phyloP scores from a whole-genome alignment of 64 coral and sea anemone species.

The Porites australiensis region DNA sequence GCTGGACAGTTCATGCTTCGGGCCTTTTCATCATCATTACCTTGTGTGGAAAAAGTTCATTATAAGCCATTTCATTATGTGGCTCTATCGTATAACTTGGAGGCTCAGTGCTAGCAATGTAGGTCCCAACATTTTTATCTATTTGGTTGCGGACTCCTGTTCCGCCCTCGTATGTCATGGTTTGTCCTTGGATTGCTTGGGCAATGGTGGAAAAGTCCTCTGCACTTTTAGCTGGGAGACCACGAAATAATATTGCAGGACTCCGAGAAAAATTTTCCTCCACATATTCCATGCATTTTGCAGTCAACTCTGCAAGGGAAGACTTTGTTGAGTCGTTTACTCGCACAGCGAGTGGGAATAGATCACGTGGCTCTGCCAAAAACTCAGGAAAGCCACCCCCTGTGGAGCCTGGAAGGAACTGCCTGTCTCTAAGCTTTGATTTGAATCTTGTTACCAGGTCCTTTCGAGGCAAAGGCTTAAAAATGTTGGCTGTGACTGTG shows the following conservation, averaged over 20 bases:
- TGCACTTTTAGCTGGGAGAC: slow-evolving; percentile 20
- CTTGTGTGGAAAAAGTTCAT: slow-evolving; percentile 39
- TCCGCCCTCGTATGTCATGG: slow-evolving; percentile 24
- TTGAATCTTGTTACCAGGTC: slow-evolving; percentile 31
- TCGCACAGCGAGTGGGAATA: slow-evolving; percentile 28
- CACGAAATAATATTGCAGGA: slow-evolving; percentile 52
- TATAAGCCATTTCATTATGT: slow-evolving; percentile 58
- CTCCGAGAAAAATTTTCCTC: neutral
- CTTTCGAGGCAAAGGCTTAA: neutral
- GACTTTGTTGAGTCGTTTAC: slow-evolving; percentile 28
- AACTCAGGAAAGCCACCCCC: slow-evolving; percentile 41
- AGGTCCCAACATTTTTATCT: neutral
- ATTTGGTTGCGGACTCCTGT: slow-evolving; percentile 1
- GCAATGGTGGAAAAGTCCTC: slow-evolving; percentile 33
- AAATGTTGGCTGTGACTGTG: neutral
- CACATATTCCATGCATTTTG: neutral
- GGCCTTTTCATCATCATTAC: neutral
- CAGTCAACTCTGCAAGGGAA: neutral
- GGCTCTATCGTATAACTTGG: slow-evolving; percentile 32
- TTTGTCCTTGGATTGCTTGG: neutral
- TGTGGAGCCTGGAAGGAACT: slow-evolving; percentile 33
- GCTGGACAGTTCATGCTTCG: too few relatives aligned
- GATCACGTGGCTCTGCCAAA: slow-evolving; percentile 32
- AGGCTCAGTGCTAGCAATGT: slow-evolving; percentile 49
- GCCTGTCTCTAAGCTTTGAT: slow-evolving; percentile 8